These are phyloP conservation scores for Kryptolebias ocellatus DNA, from an alignment of 2,797 vertebrate genomes.

Conservation along the genomic window DNA sequence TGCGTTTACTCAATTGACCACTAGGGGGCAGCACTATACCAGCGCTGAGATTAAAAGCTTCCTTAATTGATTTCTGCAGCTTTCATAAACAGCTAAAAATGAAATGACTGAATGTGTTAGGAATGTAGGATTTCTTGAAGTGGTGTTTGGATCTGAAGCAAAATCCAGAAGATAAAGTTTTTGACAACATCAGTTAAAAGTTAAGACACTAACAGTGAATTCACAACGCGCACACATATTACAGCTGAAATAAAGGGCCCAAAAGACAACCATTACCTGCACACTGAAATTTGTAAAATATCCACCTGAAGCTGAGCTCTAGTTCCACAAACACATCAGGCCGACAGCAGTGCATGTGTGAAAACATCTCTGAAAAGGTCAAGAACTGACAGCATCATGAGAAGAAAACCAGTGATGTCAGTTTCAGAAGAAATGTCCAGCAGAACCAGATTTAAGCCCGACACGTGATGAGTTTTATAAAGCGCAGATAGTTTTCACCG, in stretches of 20 bases:
- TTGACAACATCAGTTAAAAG: background rate
- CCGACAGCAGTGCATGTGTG: background rate
- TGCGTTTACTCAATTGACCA: conserved; percentile 18
- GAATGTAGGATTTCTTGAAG: background rate
- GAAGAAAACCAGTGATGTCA: too few species aligned
- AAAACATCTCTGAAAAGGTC: background rate
- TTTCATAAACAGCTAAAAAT: background rate
- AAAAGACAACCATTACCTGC: background rate
- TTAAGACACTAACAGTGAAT: background rate
- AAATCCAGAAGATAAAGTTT: conserved; percentile 1
- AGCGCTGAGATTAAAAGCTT: background rate
- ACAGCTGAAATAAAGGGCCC: background rate
- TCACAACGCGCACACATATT: background rate
- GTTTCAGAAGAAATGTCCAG: too few species aligned
- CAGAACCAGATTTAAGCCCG: too few species aligned
- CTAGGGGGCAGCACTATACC: conserved; percentile 49
- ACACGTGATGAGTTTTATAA: too few species aligned
- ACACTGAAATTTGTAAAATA: background rate
- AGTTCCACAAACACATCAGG: too few species aligned
- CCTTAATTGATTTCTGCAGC: background rate
- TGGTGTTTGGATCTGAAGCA: background rate
- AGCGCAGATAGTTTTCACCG: too few species aligned
- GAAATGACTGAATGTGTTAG: background rate
- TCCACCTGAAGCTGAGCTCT: too few species aligned
- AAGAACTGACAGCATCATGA: too few species aligned